Evolutionary conservation across 2,797 vertebrate genomes (phyloP).

Genomic region (Todus mexicanus): DNA sequence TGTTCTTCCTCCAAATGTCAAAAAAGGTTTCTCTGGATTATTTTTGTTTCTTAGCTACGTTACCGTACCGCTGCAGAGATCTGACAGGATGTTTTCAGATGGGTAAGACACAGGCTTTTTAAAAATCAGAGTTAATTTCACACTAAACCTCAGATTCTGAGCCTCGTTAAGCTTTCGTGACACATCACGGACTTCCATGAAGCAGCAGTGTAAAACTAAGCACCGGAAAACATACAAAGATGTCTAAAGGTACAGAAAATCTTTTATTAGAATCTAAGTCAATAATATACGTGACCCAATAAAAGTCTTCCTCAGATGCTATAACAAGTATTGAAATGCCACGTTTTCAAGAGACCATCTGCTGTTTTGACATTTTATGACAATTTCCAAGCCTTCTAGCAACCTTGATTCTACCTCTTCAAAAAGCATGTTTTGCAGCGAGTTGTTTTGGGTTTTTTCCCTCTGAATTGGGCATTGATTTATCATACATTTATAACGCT

Average conservation of each 20-base stretch:
- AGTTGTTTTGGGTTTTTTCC: background rate
- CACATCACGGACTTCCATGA: constrained; percentile 11
- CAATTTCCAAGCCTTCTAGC: constrained; percentile 52
- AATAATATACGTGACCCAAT: constrained; percentile 63
- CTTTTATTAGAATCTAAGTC: constrained; percentile 67
- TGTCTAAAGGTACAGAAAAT: constrained; percentile 66
- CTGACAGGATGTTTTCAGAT: constrained; percentile 30
- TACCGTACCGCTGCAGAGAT: constrained; percentile 6
- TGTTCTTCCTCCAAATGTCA: constrained; percentile 20
- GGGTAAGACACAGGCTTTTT: constrained; percentile 8
- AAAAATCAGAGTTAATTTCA: constrained; percentile 13
- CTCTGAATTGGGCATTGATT: background rate
- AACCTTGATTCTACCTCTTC: constrained; percentile 51
- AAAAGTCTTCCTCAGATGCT: constrained; percentile 62
- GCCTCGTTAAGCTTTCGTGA: constrained; percentile 5
- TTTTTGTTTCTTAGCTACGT: constrained; percentile 35
- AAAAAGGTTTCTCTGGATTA: background rate
- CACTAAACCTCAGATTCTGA: constrained; percentile 39
- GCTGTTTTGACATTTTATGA: constrained; percentile 60
- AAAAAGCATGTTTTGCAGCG: constrained; percentile 33
- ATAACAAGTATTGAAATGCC: constrained; percentile 61
- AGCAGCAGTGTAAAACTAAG: constrained; percentile 47
- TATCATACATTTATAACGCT: constrained; percentile 45
- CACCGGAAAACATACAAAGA: constrained; percentile 61
- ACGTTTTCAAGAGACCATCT: constrained; percentile 57